phyloP scores from a whole-genome alignment of 2,113 vertebrate genomes.

The Actinemys pallida region DNA sequence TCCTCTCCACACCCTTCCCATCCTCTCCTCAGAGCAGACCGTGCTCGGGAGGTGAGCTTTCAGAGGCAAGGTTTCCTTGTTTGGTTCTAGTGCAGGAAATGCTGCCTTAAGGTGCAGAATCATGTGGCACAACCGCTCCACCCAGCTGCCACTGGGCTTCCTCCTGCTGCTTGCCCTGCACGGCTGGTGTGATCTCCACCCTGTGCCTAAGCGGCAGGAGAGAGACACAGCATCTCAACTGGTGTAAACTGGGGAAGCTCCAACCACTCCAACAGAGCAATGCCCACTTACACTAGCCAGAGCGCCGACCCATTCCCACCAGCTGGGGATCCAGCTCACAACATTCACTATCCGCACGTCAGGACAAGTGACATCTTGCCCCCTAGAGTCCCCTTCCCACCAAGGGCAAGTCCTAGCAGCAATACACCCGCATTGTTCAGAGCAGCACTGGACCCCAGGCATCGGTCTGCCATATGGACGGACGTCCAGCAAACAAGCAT shows the following conservation, averaged over 20 bases:
- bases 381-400: not conserved
- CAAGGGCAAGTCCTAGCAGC: rapidly evolving
- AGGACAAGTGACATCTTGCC: not conserved
- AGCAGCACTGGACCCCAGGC: not conserved
- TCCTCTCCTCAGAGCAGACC: not conserved
- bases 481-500: rapidly evolving
- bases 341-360: not conserved
- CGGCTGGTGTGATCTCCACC: not conserved
- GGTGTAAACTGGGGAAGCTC: not conserved
- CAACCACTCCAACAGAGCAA: not conserved
- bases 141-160: not conserved
- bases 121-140: not conserved
- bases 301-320: not conserved
- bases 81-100: not conserved
- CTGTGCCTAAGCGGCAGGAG: not conserved
- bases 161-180: not conserved
- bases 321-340: not conserved
- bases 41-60: not conserved
- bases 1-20: not conserved
- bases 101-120: not conserved
- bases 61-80: rapidly evolving
- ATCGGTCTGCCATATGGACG: not conserved
- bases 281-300: not conserved
- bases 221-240: not conserved
- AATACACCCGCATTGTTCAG: not conserved